Conservation (phyloP, 2,888 invertebrate species). For the Aphodius granarius region DNA sequence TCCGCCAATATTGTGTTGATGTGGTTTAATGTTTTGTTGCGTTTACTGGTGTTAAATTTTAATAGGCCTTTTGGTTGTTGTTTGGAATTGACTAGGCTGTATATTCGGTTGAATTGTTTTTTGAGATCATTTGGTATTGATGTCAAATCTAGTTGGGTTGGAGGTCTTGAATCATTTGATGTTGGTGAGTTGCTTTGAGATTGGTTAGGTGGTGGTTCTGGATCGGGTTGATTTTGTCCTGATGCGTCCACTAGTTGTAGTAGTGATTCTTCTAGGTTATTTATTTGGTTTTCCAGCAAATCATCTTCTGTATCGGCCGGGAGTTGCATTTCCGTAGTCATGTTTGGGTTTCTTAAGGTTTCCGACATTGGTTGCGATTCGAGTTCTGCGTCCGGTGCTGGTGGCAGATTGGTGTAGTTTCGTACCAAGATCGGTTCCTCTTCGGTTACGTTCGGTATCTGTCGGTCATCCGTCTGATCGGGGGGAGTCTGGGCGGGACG, state of each 20-base stretch:
- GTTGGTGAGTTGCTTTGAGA: too few relatives aligned
- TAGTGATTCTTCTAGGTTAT: background rate
- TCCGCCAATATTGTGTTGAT: background rate
- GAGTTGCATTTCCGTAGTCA: background rate
- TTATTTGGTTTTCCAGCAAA: background rate
- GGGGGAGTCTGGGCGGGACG: background rate
- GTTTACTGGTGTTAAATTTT: background rate
- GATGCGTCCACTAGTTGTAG: background rate
- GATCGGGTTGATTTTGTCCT: background rate
- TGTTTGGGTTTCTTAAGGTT: background rate
- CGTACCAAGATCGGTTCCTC: too few relatives aligned
- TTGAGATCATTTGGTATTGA: too few relatives aligned
- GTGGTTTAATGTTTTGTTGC: too few relatives aligned
- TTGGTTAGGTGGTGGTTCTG: background rate
- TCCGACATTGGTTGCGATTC: background rate
- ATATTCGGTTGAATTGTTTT: background rate
- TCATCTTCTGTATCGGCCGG: background rate
- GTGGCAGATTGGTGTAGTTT: too few relatives aligned
- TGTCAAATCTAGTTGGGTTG: too few relatives aligned
- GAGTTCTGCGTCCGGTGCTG: background rate
- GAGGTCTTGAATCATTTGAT: too few relatives aligned
- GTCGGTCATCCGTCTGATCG: background rate
- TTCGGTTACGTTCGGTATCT: background rate
- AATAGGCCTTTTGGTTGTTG: background rate
- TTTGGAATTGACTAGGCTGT: background rate